Percentiles rank a stretch among this genome's conserved stretches.
Conservation (phyloP, 92 coral and sea anemone genomes). For the Palythoa grandis region DNA sequence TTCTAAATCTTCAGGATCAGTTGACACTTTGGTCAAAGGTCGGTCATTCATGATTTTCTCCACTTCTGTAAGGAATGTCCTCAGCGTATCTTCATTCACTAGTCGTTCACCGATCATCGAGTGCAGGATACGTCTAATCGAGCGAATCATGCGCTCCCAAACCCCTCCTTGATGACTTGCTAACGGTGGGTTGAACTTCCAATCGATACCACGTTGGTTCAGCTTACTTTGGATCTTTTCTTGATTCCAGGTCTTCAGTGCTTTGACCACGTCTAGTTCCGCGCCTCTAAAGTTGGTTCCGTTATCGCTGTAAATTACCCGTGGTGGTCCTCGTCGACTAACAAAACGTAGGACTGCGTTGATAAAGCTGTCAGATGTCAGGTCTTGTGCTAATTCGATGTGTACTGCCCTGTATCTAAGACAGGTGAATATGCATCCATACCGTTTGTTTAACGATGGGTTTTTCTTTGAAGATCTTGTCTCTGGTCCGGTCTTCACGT, state of each 20-base stretch:
- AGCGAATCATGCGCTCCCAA: slow-evolving; percentile 60
- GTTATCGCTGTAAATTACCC: slow-evolving; percentile 61
- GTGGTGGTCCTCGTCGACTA: slow-evolving; percentile 60
- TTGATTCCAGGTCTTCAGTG: slow-evolving; percentile 60
- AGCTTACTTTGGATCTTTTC: slow-evolving; percentile 55
- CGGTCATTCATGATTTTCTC: slow-evolving; percentile 52
- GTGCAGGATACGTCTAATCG: slow-evolving; percentile 53
- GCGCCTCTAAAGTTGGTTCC: slow-evolving; percentile 66
- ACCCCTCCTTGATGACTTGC: slow-evolving; percentile 73
- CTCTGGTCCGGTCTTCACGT: slow-evolving; percentile 49
- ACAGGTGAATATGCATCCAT: slow-evolving; percentile 13
- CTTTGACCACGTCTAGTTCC: slow-evolving; percentile 53
- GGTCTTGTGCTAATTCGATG: slow-evolving; percentile 44
- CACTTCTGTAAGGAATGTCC: slow-evolving; percentile 52
- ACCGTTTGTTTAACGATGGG: slow-evolving; percentile 46
- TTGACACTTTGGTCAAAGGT: slow-evolving; percentile 36
- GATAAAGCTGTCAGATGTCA: slow-evolving; percentile 57
- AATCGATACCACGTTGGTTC: slow-evolving; percentile 37
- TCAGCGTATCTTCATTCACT: slow-evolving; percentile 51
- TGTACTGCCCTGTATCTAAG: slow-evolving; percentile 53
- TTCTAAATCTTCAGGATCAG: slow-evolving; percentile 14
- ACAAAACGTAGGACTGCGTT: slow-evolving; percentile 52
- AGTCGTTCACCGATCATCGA: slow-evolving; percentile 56
- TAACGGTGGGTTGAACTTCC: slow-evolving; percentile 63
- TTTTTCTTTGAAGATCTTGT: slow-evolving; percentile 58